phyloP scores from a whole-genome alignment of 2,888 invertebrate species.

The Neoascia interrupta region DNA sequence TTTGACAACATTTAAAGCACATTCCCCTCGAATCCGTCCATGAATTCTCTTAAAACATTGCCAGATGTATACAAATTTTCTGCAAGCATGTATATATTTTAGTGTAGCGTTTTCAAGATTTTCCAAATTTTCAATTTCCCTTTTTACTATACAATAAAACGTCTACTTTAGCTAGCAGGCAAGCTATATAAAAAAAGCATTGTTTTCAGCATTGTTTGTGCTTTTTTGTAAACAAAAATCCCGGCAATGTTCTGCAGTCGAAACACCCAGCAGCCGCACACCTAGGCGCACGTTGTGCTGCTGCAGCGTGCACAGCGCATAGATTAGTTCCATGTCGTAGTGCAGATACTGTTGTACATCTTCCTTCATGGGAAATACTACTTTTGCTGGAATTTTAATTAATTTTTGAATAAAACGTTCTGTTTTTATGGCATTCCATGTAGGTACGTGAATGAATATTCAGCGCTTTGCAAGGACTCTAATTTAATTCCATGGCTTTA shows the following conservation, averaged over 20 bases:
- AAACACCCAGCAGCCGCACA: background rate
- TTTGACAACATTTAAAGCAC: too few species aligned
- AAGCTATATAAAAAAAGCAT: too few species aligned
- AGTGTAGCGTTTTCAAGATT: too few species aligned
- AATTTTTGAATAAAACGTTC: constrained; percentile 47
- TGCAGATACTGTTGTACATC: constrained; percentile 38
- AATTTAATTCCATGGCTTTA: constrained; percentile 44
- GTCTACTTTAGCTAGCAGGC: too few species aligned
- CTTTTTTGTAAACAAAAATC: background rate
- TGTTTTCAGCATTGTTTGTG: too few species aligned
- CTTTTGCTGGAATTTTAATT: constrained; percentile 57
- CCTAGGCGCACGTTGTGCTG: background rate
- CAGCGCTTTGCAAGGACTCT: constrained; percentile 24
- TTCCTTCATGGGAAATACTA: constrained; percentile 26
- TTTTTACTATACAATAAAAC: too few species aligned
- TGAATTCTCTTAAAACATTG: background rate
- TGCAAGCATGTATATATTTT: too few species aligned
- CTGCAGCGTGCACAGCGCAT: constrained; percentile 9
- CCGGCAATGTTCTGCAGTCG: constrained; percentile 1
- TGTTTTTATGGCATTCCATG: constrained; percentile 31
- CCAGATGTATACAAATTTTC: background rate
- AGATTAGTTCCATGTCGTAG: constrained; percentile 29
- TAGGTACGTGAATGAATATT: constrained; percentile 46
- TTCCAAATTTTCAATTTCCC: too few species aligned
- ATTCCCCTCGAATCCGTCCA: background rate